phyloP scores from a whole-genome alignment of 2,797 vertebrate genomes.

The Naso thynnoides region DNA sequence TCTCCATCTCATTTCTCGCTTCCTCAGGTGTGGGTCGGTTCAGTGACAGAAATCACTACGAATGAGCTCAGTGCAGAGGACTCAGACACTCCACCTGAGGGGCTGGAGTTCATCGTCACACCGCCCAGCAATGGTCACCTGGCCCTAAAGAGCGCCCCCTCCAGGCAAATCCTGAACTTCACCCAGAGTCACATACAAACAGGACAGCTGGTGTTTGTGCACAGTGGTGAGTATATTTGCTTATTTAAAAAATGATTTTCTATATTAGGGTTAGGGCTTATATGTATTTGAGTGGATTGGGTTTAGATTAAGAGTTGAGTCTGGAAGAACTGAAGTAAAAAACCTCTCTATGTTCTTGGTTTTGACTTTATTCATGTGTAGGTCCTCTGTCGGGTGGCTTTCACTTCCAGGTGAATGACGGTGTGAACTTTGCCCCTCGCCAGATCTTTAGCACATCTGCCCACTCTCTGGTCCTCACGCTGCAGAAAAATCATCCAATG shows the following conservation, averaged over 20 bases:
- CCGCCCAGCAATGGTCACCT: slow-evolving; percentile 91
- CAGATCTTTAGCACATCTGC: slow-evolving; percentile 91
- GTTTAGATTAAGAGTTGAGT: not conserved
- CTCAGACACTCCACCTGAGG: slow-evolving; percentile 83
- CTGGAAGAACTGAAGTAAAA: not conserved
- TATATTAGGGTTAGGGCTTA: no score
- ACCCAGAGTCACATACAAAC: slow-evolving; percentile 88
- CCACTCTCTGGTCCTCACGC: slow-evolving; percentile 80
- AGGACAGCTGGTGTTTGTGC: slow-evolving; percentile 88
- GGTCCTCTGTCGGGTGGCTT: slow-evolving; percentile 91
- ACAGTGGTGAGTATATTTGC: slow-evolving; percentile 83
- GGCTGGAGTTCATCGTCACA: slow-evolving; percentile 87
- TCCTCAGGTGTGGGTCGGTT: slow-evolving; percentile 89
- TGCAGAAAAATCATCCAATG: slow-evolving; percentile 88
- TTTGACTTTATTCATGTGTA: slow-evolving; percentile 25
- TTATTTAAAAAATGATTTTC: not conserved
- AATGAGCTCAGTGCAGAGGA: slow-evolving; percentile 89
- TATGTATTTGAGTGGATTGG: no score
- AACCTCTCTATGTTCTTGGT: not conserved
- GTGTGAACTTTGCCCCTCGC: slow-evolving; percentile 88
- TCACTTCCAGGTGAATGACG: slow-evolving; percentile 93
- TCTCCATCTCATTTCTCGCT: not conserved
- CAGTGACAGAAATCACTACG: slow-evolving; percentile 88
- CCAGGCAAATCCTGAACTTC: slow-evolving; percentile 89
- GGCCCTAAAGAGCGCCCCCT: slow-evolving; percentile 87